Evolutionary conservation across 1,140 invertebrate genomes (phyloP), one percentile per base, ranked within the genome.

Genomic region (Armadillidium nasatum): DNA sequence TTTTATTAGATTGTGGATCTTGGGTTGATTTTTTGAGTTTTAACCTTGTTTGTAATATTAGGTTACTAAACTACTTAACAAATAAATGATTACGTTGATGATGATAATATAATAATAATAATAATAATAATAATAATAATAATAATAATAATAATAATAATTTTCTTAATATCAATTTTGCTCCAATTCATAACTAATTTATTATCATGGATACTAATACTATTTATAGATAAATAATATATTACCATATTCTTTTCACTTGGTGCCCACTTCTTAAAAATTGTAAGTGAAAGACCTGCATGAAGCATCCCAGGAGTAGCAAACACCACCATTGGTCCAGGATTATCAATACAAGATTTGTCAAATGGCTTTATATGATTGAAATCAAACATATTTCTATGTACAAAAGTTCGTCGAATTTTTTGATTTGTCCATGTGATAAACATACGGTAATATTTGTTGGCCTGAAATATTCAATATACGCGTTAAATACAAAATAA

Each of bases 371-470:
- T 97, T 72, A 99, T 99, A 83, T 99, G 97, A 84, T 99, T 99
- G 83, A 99, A 99, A 84, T 99, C 98, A 88, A 99, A 99, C 97
- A 99, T 99, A 84, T 99, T 99, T 81, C 97, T 88, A 82, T 99
- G 94, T 0, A 99, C 97, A 88, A 99, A 99, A 0, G 97, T 99
- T 85, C 98, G 96, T 76, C 97, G 92, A 50, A 99, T 99, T 84
- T 99, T 99, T 83, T 99, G 96, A 88, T 99, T 99, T 0, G 98
- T 99, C 98, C 98, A 99, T 11, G 97, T 98, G 54, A 99, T 99
- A 82, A 99, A 99, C 91, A 99, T 94, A 87, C 99, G 98, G 84
- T 99, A 99, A 85, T 99, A 99, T 85, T 98, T 97, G 81, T 97
- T 98, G 0, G 97, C 97, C 87, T 87, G 81, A 7, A 78, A 75